Conservation (phyloP, 2,113 vertebrate genomes). For the Bujurquina vittata region DNA sequence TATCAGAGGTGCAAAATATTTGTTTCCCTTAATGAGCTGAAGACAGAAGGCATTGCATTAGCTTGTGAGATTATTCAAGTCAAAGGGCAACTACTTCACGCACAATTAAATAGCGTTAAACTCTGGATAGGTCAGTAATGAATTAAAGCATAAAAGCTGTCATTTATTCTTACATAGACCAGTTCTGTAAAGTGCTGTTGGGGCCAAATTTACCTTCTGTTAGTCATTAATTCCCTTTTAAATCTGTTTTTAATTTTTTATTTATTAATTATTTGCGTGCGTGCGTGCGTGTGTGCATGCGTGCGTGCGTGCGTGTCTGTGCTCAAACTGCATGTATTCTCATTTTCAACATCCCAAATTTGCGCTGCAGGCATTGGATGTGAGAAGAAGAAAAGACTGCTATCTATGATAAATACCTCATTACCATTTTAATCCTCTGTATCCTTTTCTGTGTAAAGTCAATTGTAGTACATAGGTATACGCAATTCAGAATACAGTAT, state of each 20-base stretch:
- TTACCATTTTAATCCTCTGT: neutral
- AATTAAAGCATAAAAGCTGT: neutral
- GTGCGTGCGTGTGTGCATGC: too few relatives aligned
- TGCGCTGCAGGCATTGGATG: neutral
- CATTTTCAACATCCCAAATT: neutral
- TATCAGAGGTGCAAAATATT: neutral
- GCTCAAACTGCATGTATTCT: neutral
- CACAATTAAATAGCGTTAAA: neutral
- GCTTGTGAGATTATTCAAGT: neutral
- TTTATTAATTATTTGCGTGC: too few relatives aligned
- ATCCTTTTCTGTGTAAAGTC: neutral
- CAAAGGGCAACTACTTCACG: neutral
- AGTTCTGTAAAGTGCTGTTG: neutral
- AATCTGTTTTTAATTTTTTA: neutral
- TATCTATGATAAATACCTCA: neutral
- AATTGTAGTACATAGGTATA: neutral
- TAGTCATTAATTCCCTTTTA: neutral
- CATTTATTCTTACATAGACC: neutral
- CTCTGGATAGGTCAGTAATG: neutral
- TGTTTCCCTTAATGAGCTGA: constrained; percentile 5
- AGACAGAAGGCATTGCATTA: constrained; percentile 20
- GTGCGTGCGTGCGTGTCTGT: neutral
- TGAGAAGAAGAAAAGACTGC: neutral
- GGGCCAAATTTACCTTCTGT: neutral
- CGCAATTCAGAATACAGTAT: neutral